Evolutionary conservation across 2,888 invertebrate genomes (phyloP), one percentile per base, ranked within the genome.

Genomic region (Ferdinandea cuprea): DNA sequence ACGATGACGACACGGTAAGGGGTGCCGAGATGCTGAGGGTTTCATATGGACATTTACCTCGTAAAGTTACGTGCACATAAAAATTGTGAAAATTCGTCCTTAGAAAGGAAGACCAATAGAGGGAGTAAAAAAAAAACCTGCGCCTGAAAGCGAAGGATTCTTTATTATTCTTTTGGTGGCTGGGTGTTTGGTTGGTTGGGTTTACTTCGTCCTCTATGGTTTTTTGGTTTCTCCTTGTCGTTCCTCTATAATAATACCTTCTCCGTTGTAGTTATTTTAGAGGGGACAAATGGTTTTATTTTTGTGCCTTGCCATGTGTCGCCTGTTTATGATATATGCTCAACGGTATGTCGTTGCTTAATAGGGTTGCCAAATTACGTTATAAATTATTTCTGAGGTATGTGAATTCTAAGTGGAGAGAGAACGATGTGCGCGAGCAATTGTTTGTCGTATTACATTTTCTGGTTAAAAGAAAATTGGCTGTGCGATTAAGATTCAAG

Each of bases 11-110:
- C 40, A 28, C 32, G 52, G 25, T 17, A n/a, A 54, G 74, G 56
- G 69, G 68, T 65, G 56, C 40, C 59, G 68, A 68, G 69, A 61
- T 71, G 56, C 40, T 71, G 54, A 63, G 59, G 71, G 66, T 65
- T 78, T 68, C 83, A 73, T 83, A 78, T 78, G 83, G 83, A 83
- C 83, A 78, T 83, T 83, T 83, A 78, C 78, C 83, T 81, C 72
- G 78, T 83, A 83, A 83, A 72, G 46, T 77, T 72, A 83, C 59
- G 78, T 72, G 66, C 61, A 83, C 72, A 83, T 83, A 77, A 66
- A 52, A 83, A 83, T 77, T 72, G 77, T 66, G 81, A 77, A 83
- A 83, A 83, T 72, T 81, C 66, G 72, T 68, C 66, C 59, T 71
- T 81, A 73, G 61, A 32, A 71, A 15, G 46, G 50, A 13, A 56